Conservation (phyloP, 1,140 invertebrate species). For the Drosophila fuyamai region DNA sequence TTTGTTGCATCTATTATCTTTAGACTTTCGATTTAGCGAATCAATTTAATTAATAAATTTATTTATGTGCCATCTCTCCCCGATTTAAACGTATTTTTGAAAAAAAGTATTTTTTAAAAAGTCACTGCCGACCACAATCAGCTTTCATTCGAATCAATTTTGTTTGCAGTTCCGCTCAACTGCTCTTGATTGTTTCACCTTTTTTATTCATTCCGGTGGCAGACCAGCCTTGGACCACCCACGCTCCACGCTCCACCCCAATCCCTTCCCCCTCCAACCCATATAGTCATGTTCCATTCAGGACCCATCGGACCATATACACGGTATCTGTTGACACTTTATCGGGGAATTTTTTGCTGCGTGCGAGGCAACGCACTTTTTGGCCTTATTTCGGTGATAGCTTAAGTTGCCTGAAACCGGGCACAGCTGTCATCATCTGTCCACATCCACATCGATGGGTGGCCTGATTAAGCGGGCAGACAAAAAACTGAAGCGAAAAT, state of each 20-base stretch:
- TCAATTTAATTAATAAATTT: neutral
- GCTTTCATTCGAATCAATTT: conserved; percentile 34
- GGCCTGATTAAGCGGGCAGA: conserved; percentile 52
- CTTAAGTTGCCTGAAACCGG: conserved; percentile 70
- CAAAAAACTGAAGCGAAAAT: conserved; percentile 54
- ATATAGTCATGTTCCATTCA: conserved; percentile 9
- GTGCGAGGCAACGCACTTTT: conserved; percentile 27
- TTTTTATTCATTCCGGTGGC: conserved; percentile 5
- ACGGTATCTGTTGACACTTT: conserved; percentile 45
- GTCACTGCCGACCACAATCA: neutral
- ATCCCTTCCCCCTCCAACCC: neutral
- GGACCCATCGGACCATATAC: conserved; percentile 12
- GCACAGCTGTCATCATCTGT: conserved; percentile 65
- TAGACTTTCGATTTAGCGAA: too few relatives aligned
- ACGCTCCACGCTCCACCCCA: neutral
- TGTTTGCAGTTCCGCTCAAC: conserved; percentile 13
- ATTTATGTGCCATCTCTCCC: neutral
- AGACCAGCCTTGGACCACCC: neutral
- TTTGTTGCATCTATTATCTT: too few relatives aligned
- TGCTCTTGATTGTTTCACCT: conserved; percentile 21
- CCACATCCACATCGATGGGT: conserved; percentile 14
- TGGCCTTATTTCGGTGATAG: conserved; percentile 49
- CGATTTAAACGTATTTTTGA: neutral
- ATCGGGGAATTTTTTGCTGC: conserved; percentile 19
- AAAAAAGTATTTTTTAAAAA: conserved; percentile 4